Evolutionary conservation across 2,888 invertebrate genomes (phyloP).

Genomic region (Rhamphomyia laevipes): DNA sequence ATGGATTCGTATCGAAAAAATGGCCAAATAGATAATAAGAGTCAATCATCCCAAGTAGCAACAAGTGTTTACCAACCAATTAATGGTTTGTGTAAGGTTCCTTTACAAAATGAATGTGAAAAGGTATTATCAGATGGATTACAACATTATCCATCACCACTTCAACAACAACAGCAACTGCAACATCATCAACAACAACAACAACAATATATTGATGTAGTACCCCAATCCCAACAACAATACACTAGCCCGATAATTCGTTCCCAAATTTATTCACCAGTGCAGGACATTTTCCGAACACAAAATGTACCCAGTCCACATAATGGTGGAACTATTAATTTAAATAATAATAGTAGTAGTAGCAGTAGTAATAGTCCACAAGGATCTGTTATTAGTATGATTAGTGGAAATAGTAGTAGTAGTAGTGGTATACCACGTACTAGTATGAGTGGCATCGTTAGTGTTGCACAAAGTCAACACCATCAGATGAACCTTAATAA

Average conservation of each 20-base stretch:
- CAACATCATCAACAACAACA: slow-evolving; percentile 30
- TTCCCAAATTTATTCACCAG: slow-evolving; percentile 27
- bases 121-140: slow-evolving; percentile 10
- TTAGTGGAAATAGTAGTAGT: too few species aligned
- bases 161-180: slow-evolving; percentile 22
- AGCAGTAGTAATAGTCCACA: slow-evolving; percentile 5
- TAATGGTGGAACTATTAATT: neutral
- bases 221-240: slow-evolving; percentile 13
- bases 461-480: slow-evolving; percentile 21
- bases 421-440: slow-evolving; percentile 19
- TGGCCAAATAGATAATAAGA: neutral
- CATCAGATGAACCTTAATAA: slow-evolving; percentile 28
- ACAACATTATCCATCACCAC: neutral
- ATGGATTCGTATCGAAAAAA: slow-evolving; percentile 24
- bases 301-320: slow-evolving; percentile 20
- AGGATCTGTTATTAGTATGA: slow-evolving; percentile 10
- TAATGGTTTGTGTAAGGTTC: slow-evolving; percentile 4
- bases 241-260: slow-evolving; percentile 15
- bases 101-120: neutral
- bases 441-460: slow-evolving; percentile 34
- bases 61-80: neutral
- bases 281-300: slow-evolving; percentile 29
- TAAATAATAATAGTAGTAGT: too few species aligned
- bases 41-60: neutral
- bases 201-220: slow-evolving; percentile 24